Conservation (phyloP, 2,113 vertebrate genomes). For the Sphaerodactylus townsendi region DNA sequence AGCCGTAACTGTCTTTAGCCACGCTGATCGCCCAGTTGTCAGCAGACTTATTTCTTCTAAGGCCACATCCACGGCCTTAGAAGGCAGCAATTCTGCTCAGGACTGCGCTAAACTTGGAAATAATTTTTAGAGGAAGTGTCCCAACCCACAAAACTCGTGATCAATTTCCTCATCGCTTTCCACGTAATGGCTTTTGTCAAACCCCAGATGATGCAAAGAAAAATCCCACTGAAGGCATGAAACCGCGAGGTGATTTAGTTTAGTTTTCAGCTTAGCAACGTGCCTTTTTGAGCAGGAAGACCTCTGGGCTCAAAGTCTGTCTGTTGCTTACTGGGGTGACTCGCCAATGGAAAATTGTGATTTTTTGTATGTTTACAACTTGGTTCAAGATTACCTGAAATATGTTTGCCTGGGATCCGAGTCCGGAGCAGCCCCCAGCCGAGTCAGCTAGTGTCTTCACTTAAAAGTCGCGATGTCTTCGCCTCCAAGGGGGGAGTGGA, state of each 20-base stretch:
- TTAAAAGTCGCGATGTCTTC: slow-evolving; percentile 62
- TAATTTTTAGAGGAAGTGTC: slow-evolving; percentile 46
- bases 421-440: slow-evolving; percentile 22
- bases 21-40: slow-evolving; percentile 1
- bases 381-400: slow-evolving; percentile 71
- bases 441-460: slow-evolving; percentile 58
- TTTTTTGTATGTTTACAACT: slow-evolving; percentile 57
- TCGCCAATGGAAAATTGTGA: slow-evolving; percentile 63
- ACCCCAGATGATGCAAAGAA: slow-evolving; percentile 53
- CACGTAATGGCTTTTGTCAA: slow-evolving; percentile 30
- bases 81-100: no score
- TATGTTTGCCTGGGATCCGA: slow-evolving; percentile 53
- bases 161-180: slow-evolving; percentile 23
- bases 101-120: background rate
- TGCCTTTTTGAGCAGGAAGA: background rate
- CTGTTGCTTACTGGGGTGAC: accelerated
- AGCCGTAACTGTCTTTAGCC: background rate
- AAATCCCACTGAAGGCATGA: slow-evolving; percentile 58
- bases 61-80: no score
- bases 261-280: background rate
- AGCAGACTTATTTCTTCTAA: no score
- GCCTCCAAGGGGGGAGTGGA: slow-evolving; percentile 64
- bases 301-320: background rate
- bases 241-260: background rate
- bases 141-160: no score